phyloP scores from a whole-genome alignment of 2,888 invertebrate genomes.

The Scaptomyza polygonia region DNA sequence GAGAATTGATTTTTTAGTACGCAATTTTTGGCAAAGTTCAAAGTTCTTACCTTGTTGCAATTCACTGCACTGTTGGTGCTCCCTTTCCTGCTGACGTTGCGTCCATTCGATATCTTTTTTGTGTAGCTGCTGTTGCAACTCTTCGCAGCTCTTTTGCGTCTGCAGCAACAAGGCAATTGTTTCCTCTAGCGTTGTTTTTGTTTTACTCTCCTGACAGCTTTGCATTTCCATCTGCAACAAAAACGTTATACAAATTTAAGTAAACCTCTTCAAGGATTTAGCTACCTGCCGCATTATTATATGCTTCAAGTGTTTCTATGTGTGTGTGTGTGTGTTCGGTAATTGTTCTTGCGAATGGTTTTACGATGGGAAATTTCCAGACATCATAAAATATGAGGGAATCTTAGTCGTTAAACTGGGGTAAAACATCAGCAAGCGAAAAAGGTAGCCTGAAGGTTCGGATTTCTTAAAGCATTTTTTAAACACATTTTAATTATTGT shows the following conservation, averaged over 20 bases:
- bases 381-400: slow-evolving; percentile 18
- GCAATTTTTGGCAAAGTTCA: too few relatives aligned
- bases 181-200: slow-evolving; percentile 73
- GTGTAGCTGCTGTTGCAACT: slow-evolving; percentile 80
- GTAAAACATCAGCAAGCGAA: background rate
- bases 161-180: slow-evolving; percentile 78
- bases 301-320: slow-evolving; percentile 11
- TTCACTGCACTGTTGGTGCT: slow-evolving; percentile 81
- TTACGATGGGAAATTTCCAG: slow-evolving; percentile 32
- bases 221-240: slow-evolving; percentile 82
- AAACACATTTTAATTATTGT: slow-evolving; percentile 21
- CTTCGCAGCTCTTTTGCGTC: slow-evolving; percentile 76
- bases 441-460: background rate
- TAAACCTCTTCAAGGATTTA: slow-evolving; percentile 8
- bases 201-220: slow-evolving; percentile 77
- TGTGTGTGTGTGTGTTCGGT: background rate
- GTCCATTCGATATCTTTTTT: slow-evolving; percentile 81
- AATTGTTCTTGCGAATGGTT: slow-evolving; percentile 15
- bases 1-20: background rate
- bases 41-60: slow-evolving; percentile 80
- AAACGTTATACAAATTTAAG: slow-evolving; percentile 4
- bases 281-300: slow-evolving; percentile 9
- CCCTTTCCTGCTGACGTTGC: slow-evolving; percentile 79
- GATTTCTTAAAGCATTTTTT: slow-evolving; percentile 12
- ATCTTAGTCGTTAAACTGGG: slow-evolving; percentile 3